Evolutionary conservation across 2,113 vertebrate genomes (phyloP).

Genomic region (Oncorhynchus gorbuscha): DNA sequence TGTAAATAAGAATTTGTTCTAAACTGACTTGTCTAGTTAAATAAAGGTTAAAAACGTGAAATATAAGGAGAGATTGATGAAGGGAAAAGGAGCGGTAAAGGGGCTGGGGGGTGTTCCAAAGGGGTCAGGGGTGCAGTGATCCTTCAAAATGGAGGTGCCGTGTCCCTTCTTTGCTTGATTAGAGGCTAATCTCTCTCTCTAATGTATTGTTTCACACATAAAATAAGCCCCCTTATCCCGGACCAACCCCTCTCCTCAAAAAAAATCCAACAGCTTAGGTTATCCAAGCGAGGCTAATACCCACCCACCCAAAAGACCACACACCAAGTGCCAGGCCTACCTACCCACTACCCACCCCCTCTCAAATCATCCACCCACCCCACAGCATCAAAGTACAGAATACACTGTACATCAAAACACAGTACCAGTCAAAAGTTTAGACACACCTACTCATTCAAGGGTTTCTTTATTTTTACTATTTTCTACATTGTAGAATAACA

Average conservation of each 20-base stretch:
- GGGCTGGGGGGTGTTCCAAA: not conserved
- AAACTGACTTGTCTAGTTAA: no score
- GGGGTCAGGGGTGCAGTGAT: slow-evolving; percentile 31
- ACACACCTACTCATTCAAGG: no score
- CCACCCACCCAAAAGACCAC: slow-evolving; percentile 73
- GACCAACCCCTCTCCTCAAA: slow-evolving; percentile 10
- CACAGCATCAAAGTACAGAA: slow-evolving; percentile 45
- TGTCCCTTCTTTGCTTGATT: slow-evolving; percentile 65
- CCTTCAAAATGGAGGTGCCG: slow-evolving; percentile 68
- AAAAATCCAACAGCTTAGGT: slow-evolving; percentile 73
- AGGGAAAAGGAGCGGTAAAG: slow-evolving; percentile 38
- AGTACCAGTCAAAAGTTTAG: no score
- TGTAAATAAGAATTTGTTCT: no score
- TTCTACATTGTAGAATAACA: no score
- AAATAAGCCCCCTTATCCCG: slow-evolving; percentile 58
- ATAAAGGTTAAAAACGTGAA: no score
- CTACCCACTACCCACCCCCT: slow-evolving; percentile 30
- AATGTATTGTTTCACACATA: slow-evolving; percentile 68
- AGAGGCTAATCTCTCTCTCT: slow-evolving; percentile 69
- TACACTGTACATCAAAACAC: not conserved
- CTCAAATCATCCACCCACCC: slow-evolving; percentile 25
- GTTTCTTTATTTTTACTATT: no score
- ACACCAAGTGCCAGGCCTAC: slow-evolving; percentile 70
- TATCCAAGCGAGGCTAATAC: slow-evolving; percentile 79
- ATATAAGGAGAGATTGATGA: slow-evolving; percentile 50